Conservation (phyloP, 2,797 vertebrate genomes). For the Poeciliopsis paucimaculata region DNA sequence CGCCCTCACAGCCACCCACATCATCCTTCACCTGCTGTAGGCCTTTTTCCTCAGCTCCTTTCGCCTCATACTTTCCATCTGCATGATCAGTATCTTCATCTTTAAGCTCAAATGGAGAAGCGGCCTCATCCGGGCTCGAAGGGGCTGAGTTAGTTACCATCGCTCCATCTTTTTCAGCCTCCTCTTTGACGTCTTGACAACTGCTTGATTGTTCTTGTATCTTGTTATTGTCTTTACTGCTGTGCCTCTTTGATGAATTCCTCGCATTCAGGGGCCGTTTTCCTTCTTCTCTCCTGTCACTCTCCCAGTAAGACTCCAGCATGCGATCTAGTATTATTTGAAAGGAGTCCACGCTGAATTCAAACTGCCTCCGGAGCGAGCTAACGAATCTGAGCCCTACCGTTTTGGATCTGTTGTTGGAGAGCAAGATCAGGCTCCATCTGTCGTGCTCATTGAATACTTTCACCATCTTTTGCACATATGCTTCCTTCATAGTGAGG, state of each 20-base stretch:
- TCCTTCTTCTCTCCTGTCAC: constrained; percentile 70
- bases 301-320: constrained; percentile 85
- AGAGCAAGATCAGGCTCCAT: constrained; percentile 97
- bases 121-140: constrained; percentile 16
- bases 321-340: constrained; percentile 93
- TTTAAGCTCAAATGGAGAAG: constrained; percentile 35
- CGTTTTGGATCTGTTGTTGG: constrained; percentile 94
- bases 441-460: constrained; percentile 91
- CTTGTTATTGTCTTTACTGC: constrained; percentile 24
- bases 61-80: constrained; percentile 26
- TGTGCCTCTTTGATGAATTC: constrained; percentile 43
- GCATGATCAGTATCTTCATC: constrained; percentile 20
- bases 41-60: constrained; percentile 23
- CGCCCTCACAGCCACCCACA: constrained; percentile 38
- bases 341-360: constrained; percentile 99
- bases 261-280: constrained; percentile 37
- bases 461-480: constrained; percentile 99
- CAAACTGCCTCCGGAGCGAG: constrained; percentile 92
- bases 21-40: constrained; percentile 42
- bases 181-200: constrained; percentile 23
- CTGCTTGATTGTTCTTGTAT: constrained; percentile 16
- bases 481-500: constrained; percentile 94
- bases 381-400: constrained; percentile 94
- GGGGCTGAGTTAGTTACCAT: constrained; percentile 14
- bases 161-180: constrained; percentile 35